These are phyloP conservation scores for Gallinago paraguaiae DNA, from an alignment of 2,113 vertebrate species.

Conservation along the genomic window DNA sequence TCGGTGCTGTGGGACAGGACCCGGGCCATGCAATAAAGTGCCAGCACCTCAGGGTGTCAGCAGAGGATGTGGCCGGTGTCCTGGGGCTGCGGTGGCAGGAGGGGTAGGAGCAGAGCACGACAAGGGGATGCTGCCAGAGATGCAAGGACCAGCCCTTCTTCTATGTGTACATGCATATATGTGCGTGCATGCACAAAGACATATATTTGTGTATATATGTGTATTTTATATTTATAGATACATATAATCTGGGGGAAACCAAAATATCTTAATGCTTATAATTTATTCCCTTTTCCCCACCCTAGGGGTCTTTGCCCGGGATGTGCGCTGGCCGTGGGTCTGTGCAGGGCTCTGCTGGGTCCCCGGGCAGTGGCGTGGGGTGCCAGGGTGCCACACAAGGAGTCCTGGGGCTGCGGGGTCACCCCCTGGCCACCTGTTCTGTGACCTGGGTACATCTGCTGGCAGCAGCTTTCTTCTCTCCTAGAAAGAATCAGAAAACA, in stretches of 20 bases:
- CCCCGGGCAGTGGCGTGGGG: rapidly evolving
- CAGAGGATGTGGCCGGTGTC: neutral
- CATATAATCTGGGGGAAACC: neutral
- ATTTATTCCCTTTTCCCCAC: neutral
- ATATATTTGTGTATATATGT: too few relatives aligned
- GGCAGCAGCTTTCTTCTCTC: neutral
- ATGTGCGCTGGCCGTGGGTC: rapidly evolving
- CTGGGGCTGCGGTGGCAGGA: neutral
- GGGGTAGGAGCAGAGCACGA: neutral
- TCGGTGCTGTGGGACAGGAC: neutral
- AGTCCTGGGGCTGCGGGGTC: neutral
- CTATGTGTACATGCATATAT: rapidly evolving
- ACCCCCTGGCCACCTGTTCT: neutral
- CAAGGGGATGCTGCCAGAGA: neutral
- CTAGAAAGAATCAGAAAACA: neutral
- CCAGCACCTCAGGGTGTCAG: neutral
- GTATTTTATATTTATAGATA: neutral
- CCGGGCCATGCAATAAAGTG: neutral
- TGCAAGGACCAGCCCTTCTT: neutral
- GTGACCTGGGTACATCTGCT: neutral
- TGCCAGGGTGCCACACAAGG: rapidly evolving
- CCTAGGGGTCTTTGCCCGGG: neutral
- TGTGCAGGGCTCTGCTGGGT: neutral
- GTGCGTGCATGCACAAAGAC: rapidly evolving
- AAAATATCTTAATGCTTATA: neutral